Conservation (phyloP, 1,140 invertebrate genomes). For the Drosophila hydei region DNA sequence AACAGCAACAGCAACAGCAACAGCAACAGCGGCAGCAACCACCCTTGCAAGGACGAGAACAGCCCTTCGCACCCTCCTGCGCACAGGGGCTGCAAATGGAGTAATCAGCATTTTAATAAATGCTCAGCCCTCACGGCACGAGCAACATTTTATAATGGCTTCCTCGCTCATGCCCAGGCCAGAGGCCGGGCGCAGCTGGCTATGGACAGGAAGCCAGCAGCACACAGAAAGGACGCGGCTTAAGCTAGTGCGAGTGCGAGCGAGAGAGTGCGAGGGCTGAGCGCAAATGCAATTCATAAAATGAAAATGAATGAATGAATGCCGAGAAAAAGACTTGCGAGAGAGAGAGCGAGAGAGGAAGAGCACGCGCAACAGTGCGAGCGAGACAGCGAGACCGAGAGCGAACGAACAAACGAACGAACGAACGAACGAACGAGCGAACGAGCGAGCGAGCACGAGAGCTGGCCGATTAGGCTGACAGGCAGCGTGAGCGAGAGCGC, state of each 20-base stretch:
- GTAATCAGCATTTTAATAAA: slow-evolving; percentile 69
- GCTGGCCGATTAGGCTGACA: neutral
- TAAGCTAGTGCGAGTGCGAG: slow-evolving; percentile 20
- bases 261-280: slow-evolving; percentile 53
- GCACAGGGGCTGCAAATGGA: slow-evolving; percentile 39
- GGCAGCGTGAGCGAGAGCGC: slow-evolving; percentile 16
- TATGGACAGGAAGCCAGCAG: slow-evolving; percentile 38
- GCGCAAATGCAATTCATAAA: slow-evolving; percentile 79
- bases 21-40: slow-evolving; percentile 16
- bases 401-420: slow-evolving; percentile 1
- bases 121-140: slow-evolving; percentile 12
- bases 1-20: slow-evolving; percentile 7
- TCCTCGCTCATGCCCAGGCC: slow-evolving; percentile 43
- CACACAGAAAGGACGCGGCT: slow-evolving; percentile 9
- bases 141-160: slow-evolving; percentile 71
- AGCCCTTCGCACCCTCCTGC: neutral
- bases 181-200: slow-evolving; percentile 1
- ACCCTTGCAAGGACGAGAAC: neutral
- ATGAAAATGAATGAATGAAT: slow-evolving; percentile 72
- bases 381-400: neutral
- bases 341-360: slow-evolving; percentile 16
- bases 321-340: slow-evolving; percentile 22
- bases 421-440: slow-evolving; percentile 16
- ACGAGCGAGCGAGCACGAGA: slow-evolving; percentile 2
- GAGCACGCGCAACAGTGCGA: slow-evolving; percentile 22